phyloP scores from a whole-genome alignment of 2,888 invertebrate genomes.

The Drosophila suboccidentalis region DNA sequence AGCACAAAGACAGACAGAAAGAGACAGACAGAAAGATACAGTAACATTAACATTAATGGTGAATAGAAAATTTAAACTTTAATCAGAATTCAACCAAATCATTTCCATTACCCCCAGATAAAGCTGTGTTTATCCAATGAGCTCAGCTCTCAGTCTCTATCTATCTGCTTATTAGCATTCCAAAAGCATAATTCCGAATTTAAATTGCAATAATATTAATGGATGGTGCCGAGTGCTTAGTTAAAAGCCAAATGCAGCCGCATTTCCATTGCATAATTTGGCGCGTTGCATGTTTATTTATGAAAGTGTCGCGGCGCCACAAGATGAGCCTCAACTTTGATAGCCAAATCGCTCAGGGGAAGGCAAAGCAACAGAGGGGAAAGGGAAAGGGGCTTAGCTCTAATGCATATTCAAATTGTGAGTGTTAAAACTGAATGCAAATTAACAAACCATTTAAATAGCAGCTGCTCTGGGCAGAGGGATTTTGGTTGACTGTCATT shows the following conservation, averaged over 20 bases:
- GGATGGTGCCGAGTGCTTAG: conserved; percentile 53
- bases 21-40: background rate
- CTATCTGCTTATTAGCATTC: conserved; percentile 51
- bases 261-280: conserved; percentile 71
- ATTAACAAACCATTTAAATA: conserved; percentile 70
- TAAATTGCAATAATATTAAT: conserved; percentile 74
- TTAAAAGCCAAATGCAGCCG: conserved; percentile 59
- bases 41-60: conserved; percentile 1
- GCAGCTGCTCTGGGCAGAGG: conserved; percentile 36
- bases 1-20: conserved; percentile 6
- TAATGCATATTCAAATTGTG: conserved; percentile 63
- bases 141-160: background rate
- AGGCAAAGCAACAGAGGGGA: background rate
- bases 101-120: conserved; percentile 3
- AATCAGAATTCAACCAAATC: conserved; percentile 5
- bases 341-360: conserved; percentile 11
- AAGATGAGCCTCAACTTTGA: conserved; percentile 50
- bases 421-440: conserved; percentile 74
- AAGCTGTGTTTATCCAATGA: background rate
- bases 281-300: conserved; percentile 70
- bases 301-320: conserved; percentile 67
- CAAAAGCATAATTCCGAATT: conserved; percentile 72
- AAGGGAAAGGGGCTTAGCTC: background rate
- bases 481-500: background rate
- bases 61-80: conserved; percentile 18